These are phyloP conservation scores for Dicyrtomina minuta DNA, from an alignment of 2,888 invertebrate species.

Conservation along the genomic window DNA sequence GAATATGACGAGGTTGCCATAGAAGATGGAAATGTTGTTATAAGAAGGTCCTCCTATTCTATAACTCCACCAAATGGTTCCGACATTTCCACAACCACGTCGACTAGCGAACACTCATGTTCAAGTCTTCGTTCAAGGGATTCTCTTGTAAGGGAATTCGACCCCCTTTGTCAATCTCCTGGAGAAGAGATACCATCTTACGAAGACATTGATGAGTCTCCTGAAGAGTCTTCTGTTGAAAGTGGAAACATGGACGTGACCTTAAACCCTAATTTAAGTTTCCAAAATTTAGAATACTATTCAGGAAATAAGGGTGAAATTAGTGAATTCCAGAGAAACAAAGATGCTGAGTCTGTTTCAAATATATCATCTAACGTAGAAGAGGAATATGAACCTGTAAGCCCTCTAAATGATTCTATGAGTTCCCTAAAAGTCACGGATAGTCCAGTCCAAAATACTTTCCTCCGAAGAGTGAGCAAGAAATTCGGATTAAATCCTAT, in stretches of 20 bases:
- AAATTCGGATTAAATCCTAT: conserved; percentile 46
- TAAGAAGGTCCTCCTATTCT: conserved; percentile 31
- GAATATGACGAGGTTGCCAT: conserved; percentile 52
- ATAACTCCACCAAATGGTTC: not conserved
- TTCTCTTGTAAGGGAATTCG: conserved; percentile 51
- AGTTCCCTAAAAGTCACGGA: no score
- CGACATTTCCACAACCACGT: conserved; percentile 2
- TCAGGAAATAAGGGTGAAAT: not conserved
- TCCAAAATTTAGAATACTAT: conserved; percentile 25
- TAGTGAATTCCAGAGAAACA: not conserved
- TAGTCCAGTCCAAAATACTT: conserved; percentile 35
- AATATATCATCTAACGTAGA: conserved; percentile 4
- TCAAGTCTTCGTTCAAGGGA: conserved; percentile 44
- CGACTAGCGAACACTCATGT: conserved; percentile 36
- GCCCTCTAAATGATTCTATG: not conserved
- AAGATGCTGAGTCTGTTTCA: no score
- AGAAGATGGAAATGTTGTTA: conserved; percentile 47
- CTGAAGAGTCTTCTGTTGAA: conserved; percentile 40
- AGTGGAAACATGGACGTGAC: conserved; percentile 28
- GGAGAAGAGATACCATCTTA: not conserved
- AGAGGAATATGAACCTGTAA: conserved; percentile 30
- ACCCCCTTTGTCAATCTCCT: conserved; percentile 41
- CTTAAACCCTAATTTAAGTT: not conserved
- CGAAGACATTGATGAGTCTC: conserved; percentile 39
- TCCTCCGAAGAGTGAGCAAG: conserved; percentile 46